phyloP scores from a whole-genome alignment of 2,797 vertebrate genomes.

The Lepus oiostolus region DNA sequence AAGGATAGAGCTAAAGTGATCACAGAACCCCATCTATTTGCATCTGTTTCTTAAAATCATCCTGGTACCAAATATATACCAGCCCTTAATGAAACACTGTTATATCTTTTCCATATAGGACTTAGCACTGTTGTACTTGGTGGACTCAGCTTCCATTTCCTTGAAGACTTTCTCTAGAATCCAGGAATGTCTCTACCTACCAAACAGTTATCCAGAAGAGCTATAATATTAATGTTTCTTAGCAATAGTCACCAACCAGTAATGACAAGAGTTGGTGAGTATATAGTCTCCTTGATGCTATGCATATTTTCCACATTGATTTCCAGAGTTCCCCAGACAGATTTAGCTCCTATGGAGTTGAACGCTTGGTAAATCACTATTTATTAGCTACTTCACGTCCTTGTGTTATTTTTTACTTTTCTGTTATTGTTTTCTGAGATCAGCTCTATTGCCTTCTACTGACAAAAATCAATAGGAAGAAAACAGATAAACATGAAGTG shows the following conservation, averaged over 20 bases:
- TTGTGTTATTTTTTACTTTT: not conserved
- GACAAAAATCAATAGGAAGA: not conserved
- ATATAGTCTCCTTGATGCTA: not conserved
- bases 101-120: not conserved
- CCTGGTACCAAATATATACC: not conserved
- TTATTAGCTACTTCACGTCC: not conserved
- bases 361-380: not conserved
- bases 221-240: not conserved
- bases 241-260: not conserved
- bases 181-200: not conserved
- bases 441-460: not conserved
- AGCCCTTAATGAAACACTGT: not conserved
- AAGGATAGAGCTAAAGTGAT: not conserved
- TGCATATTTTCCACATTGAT: not conserved
- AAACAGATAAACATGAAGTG: not conserved
- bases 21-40: not conserved
- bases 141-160: not conserved
- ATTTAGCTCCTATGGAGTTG: not conserved
- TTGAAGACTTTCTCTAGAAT: not conserved
- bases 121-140: not conserved
- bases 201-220: not conserved
- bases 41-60: not conserved
- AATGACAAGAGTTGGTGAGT: not conserved
- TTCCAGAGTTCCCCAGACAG: not conserved
- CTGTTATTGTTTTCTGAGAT: not conserved